phyloP scores from a whole-genome alignment of 2,113 vertebrate genomes.

The Panthera tigris region DNA sequence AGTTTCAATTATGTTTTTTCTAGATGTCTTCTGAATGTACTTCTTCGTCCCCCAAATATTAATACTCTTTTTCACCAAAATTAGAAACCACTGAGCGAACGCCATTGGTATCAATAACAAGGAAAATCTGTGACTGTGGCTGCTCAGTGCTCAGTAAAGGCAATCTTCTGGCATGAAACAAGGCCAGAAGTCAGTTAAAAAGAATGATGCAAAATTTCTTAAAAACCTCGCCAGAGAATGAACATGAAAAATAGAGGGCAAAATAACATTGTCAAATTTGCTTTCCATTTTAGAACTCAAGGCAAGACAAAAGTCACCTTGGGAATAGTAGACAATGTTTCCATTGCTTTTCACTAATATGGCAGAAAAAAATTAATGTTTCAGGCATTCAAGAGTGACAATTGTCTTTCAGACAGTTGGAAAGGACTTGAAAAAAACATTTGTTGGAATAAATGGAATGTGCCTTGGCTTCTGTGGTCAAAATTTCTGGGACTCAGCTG shows the following conservation, averaged over 20 bases:
- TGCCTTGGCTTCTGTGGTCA: conserved; percentile 75
- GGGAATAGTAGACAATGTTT: not conserved
- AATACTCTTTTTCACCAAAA: not conserved
- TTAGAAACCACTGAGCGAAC: not conserved
- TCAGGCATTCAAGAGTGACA: conserved; percentile 57
- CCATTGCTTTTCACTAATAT: not conserved
- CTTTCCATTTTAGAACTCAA: conserved; percentile 25
- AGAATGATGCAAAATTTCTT: conserved; percentile 26
- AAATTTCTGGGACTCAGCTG: conserved; percentile 72
- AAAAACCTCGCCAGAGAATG: conserved; percentile 27
- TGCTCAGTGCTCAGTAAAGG: not conserved
- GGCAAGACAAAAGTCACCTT: conserved; percentile 27
- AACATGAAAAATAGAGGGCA: not conserved
- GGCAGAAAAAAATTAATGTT: conserved; percentile 12
- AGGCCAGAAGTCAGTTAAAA: conserved; percentile 32
- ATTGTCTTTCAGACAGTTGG: conserved; percentile 59
- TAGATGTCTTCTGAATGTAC: conserved; percentile 13
- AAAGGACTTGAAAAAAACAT: conserved; percentile 60
- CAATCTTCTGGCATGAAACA: not conserved
- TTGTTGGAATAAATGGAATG: conserved; percentile 73
- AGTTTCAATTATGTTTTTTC: not conserved
- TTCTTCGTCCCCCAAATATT: not conserved
- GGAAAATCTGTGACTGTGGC: not conserved
- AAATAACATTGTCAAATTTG: conserved; percentile 4
- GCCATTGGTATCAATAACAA: not conserved